Evolutionary conservation across 1,140 invertebrate genomes (phyloP).

Genomic region (Augochlora pura): DNA sequence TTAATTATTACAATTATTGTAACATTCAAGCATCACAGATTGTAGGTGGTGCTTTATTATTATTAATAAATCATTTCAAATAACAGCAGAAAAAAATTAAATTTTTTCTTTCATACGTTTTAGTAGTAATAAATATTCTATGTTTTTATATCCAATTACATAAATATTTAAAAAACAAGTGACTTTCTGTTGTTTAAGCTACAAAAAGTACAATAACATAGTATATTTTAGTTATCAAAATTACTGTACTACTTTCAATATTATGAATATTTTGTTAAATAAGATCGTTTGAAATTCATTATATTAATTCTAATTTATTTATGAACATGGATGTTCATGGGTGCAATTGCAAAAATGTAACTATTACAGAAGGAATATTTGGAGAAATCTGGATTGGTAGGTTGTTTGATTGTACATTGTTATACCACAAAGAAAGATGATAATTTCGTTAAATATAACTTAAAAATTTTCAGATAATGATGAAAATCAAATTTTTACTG

Average conservation of each 20-base stretch:
- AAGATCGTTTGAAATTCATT: not conserved
- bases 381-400: constrained; percentile 64
- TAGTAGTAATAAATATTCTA: not conserved
- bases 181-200: constrained; percentile 34
- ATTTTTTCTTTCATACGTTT: constrained; percentile 24
- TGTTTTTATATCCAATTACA: constrained; percentile 1
- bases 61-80: constrained; percentile 71
- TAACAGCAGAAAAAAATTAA: constrained; percentile 50
- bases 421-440: not conserved
- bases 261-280: not conserved
- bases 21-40: constrained; percentile 67
- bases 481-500: constrained; percentile 2
- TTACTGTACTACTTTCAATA: constrained; percentile 24
- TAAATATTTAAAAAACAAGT: not conserved
- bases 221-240: constrained; percentile 4
- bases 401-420: not conserved
- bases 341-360: constrained; percentile 62
- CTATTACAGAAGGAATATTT: constrained; percentile 68
- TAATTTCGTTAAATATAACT: not conserved
- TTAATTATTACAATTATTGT: constrained; percentile 65
- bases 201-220: not conserved
- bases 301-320: not conserved
- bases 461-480: constrained; percentile 18
- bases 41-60: constrained; percentile 61
- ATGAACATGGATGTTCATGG: constrained; percentile 55